Evolutionary conservation across 2,888 invertebrate genomes (phyloP).

Genomic region (Bembecia ichneumoniformis): DNA sequence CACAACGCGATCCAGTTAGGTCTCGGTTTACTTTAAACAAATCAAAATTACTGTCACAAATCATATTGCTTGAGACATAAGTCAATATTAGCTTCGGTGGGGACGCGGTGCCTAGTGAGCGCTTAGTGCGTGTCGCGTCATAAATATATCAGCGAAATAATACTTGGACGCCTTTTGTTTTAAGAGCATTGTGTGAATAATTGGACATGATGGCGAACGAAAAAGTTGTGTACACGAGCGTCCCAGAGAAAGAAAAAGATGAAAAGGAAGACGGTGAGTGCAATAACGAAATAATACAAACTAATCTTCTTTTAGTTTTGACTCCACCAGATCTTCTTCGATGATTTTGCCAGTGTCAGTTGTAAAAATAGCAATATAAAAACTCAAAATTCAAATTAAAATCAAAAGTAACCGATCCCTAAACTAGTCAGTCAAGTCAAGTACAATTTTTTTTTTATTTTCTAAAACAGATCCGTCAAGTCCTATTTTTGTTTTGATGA

Average conservation of each 20-base stretch:
- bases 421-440: no score
- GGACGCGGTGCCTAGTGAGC: not conserved
- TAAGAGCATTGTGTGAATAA: conserved; percentile 8
- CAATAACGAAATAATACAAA: no score
- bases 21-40: not conserved
- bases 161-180: not conserved
- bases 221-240: conserved; percentile 26
- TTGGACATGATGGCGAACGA: conserved; percentile 23
- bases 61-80: not conserved
- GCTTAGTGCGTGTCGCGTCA: not conserved
- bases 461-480: no score
- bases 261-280: conserved; percentile 13
- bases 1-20: not conserved
- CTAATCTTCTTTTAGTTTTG: no score
- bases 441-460: no score
- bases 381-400: no score
- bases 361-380: no score
- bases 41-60: not conserved
- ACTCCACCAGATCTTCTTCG: no score
- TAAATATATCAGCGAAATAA: not conserved
- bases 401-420: no score
- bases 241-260: conserved; percentile 21
- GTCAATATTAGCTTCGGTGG: not conserved
- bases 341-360: no score
- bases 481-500: no score